Conservation (phyloP, 2,113 vertebrate genomes). For the Heterochromis multidens region DNA sequence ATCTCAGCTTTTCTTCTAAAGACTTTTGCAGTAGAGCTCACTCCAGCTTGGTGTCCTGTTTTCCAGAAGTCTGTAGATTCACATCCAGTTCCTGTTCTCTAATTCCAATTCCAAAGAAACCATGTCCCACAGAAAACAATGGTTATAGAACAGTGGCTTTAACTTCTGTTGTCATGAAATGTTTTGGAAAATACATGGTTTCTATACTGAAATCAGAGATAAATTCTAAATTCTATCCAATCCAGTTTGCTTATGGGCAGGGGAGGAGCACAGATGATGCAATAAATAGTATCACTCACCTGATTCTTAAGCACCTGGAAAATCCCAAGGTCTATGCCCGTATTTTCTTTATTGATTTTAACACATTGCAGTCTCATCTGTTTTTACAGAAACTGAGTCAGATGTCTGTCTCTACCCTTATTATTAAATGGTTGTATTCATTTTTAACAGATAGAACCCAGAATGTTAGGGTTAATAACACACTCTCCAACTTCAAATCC, state of each 20-base stretch:
- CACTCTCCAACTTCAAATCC: too few relatives aligned
- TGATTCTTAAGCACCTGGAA: not conserved
- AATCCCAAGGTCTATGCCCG: accelerated
- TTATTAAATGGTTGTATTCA: too few relatives aligned
- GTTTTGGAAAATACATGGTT: not conserved
- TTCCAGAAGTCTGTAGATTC: not conserved
- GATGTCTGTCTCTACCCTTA: not conserved
- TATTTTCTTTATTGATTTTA: not conserved
- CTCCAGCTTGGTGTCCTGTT: too few relatives aligned
- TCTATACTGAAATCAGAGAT: not conserved
- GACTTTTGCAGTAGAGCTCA: not conserved
- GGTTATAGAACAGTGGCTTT: not conserved
- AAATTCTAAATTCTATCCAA: not conserved
- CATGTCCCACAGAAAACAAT: not conserved
- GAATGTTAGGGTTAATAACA: too few relatives aligned
- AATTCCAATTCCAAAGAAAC: not conserved
- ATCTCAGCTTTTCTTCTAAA: not conserved
- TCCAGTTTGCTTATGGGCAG: not conserved
- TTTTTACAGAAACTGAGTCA: not conserved
- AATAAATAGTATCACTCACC: not conserved
- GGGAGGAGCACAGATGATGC: accelerated
- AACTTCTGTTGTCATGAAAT: not conserved
- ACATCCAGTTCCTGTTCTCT: not conserved
- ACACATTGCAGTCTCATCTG: accelerated
- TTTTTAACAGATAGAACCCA: too few relatives aligned